phyloP scores from a whole-genome alignment of 2,797 vertebrate species.

The Odontamblyopus rebecca region DNA sequence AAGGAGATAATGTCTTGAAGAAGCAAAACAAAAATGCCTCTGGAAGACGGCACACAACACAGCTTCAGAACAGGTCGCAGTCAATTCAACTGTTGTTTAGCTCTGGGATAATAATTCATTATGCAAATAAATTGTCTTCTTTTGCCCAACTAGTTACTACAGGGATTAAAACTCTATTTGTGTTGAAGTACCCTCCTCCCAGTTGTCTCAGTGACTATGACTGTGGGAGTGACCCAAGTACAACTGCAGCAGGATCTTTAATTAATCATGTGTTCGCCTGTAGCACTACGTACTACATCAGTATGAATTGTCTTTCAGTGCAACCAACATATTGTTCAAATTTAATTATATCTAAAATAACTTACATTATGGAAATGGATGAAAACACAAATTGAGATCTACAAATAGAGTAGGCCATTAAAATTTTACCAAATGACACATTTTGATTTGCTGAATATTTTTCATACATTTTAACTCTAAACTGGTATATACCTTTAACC shows the following conservation, averaged over 20 bases:
- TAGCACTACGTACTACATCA: background rate
- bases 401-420: too few relatives aligned
- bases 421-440: too few relatives aligned
- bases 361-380: too few relatives aligned
- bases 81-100: conserved; percentile 35
- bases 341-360: too few relatives aligned
- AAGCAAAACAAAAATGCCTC: conserved; percentile 52
- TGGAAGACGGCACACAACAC: conserved; percentile 19
- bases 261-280: background rate
- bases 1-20: conserved; percentile 54
- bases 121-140: conserved; percentile 34
- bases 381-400: too few relatives aligned
- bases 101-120: conserved; percentile 36
- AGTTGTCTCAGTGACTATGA: too few relatives aligned
- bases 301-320: too few relatives aligned
- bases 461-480: too few relatives aligned
- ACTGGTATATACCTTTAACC: too few relatives aligned
- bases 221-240: too few relatives aligned
- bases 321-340: too few relatives aligned
- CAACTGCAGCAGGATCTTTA: background rate
- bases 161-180: background rate
- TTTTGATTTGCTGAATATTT: too few relatives aligned
- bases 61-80: conserved; percentile 37
- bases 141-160: background rate
- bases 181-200: background rate